A percentile compares a stretch with the other conserved stretches of the same genome.
Conservation (phyloP, 2,797 vertebrate species). For the Percopsis omiscomaycus region DNA sequence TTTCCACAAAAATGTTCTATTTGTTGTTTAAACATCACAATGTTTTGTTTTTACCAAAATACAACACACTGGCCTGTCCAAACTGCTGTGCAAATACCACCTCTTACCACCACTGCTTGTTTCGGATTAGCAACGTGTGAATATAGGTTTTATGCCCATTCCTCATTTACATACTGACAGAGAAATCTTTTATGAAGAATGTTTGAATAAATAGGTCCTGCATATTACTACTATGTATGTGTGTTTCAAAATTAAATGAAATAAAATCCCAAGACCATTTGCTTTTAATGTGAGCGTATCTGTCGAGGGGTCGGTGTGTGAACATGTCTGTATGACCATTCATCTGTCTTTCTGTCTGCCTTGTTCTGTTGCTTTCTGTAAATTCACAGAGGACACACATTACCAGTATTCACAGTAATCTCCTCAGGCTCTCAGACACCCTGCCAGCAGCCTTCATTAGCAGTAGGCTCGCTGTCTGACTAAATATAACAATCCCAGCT, state of each 20-base stretch:
- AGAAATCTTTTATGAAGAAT: no score
- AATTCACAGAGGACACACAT: constrained; percentile 63
- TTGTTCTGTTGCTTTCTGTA: constrained; percentile 45
- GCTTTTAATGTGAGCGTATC: background rate
- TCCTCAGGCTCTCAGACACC: constrained; percentile 69
- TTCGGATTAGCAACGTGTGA: no score
- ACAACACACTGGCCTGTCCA: background rate
- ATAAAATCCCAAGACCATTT: background rate
- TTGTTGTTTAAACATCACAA: no score
- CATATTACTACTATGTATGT: no score
- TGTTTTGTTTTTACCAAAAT: no score
- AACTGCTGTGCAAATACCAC: background rate
- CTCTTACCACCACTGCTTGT: no score
- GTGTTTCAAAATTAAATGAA: background rate
- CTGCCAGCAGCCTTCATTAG: constrained; percentile 80
- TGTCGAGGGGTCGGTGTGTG: constrained; percentile 16
- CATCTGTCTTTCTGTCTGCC: constrained; percentile 27
- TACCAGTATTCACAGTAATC: constrained; percentile 69
- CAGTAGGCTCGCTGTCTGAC: constrained; percentile 70
- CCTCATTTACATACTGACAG: no score
- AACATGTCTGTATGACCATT: background rate
- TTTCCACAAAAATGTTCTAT: no score
- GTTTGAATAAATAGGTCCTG: no score
- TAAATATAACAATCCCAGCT: constrained; percentile 76
- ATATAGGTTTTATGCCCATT: no score